Evolutionary conservation across 2,113 vertebrate species (phyloP).

Genomic region (Sander vitreus): DNA sequence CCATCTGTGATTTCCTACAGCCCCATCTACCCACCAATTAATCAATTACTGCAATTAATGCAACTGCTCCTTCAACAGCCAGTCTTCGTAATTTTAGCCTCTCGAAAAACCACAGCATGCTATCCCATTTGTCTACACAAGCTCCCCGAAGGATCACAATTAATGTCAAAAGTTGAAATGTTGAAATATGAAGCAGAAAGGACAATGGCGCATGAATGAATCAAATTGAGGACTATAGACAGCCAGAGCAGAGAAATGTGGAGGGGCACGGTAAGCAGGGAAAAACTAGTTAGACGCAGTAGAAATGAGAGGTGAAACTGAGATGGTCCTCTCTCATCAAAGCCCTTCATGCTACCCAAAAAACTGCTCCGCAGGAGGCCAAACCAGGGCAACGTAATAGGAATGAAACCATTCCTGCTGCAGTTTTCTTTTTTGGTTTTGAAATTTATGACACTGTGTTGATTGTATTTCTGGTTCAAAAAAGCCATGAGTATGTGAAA

Average conservation of each 20-base stretch:
- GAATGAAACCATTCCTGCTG: slow-evolving; percentile 39
- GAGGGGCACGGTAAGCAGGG: slow-evolving; percentile 10
- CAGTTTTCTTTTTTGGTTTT: slow-evolving; percentile 32
- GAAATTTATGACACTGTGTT: slow-evolving; percentile 52
- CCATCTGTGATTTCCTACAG: slow-evolving; percentile 35
- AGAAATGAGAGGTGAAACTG: slow-evolving; percentile 2
- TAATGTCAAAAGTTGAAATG: slow-evolving; percentile 57
- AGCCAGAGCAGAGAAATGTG: slow-evolving; percentile 23
- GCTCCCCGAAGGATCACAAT: slow-evolving; percentile 45
- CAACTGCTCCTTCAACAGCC: slow-evolving; percentile 58
- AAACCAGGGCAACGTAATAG: slow-evolving; percentile 21
- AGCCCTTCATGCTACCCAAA: slow-evolving; percentile 26
- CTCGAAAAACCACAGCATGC: slow-evolving; percentile 31
- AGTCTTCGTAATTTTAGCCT: slow-evolving; percentile 57
- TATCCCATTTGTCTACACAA: slow-evolving; percentile 20
- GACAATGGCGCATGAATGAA: slow-evolving; percentile 54
- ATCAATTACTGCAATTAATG: slow-evolving; percentile 57
- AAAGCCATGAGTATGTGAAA: slow-evolving; percentile 52
- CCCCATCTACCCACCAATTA: slow-evolving; percentile 52
- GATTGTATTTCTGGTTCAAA: slow-evolving; percentile 56
- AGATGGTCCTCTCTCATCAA: slow-evolving; percentile 38
- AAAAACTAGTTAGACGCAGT: slow-evolving; percentile 29
- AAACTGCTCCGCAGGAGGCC: slow-evolving; percentile 20
- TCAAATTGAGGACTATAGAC: slow-evolving; percentile 44
- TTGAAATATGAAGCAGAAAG: slow-evolving; percentile 53